Percentiles rank a stretch among this genome's conserved stretches.
phyloP scores from a whole-genome alignment of 2,888 invertebrate species.

The Laspeyria flexula region DNA sequence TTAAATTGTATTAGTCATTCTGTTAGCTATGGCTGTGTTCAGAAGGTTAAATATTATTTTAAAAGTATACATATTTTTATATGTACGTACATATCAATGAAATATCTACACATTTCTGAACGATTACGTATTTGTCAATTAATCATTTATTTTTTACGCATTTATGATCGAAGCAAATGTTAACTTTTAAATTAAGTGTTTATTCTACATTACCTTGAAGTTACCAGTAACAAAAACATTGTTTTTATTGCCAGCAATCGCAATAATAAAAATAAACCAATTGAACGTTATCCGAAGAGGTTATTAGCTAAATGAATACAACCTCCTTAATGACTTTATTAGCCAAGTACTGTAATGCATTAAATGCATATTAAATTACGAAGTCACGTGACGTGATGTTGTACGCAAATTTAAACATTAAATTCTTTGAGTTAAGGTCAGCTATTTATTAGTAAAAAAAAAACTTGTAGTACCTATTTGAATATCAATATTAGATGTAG shows the following conservation, averaged over 20 bases:
- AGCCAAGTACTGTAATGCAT: not conserved
- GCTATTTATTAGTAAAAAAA: not conserved
- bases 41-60: too few species aligned
- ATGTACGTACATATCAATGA: too few species aligned
- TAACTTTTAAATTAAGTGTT: not conserved
- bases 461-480: too few species aligned
- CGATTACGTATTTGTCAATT: too few species aligned
- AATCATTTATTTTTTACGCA: not conserved
- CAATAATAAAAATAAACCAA: slow-evolving; percentile 33
- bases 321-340: slow-evolving; percentile 16
- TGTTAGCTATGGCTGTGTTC: too few species aligned
- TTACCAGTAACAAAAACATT: not conserved
- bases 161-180: not conserved
- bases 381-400: not conserved
- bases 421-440: not conserved
- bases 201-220: not conserved
- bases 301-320: slow-evolving; percentile 36
- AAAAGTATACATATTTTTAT: too few species aligned
- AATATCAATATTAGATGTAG: too few species aligned
- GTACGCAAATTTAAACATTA: not conserved
- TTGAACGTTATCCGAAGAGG: slow-evolving; percentile 28
- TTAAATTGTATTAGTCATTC: too few species aligned
- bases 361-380: slow-evolving; percentile 28
- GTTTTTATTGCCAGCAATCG: slow-evolving; percentile 5
- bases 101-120: too few species aligned